phyloP scores from a whole-genome alignment of 2,797 vertebrate species.

The Lepus townsendii region DNA sequence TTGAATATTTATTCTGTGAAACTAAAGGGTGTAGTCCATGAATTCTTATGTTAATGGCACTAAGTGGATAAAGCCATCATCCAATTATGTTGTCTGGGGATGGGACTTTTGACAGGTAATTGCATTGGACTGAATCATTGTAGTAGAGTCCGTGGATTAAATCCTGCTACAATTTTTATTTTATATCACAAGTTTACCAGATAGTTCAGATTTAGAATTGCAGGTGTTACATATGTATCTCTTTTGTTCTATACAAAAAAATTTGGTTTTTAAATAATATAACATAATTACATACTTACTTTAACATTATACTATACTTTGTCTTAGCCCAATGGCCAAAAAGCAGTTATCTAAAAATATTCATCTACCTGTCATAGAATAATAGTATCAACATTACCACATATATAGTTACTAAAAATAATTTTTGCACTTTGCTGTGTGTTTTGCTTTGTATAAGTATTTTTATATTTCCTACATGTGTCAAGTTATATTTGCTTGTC shows the following conservation, averaged over 20 bases:
- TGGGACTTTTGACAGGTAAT: no score
- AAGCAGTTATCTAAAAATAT: neutral
- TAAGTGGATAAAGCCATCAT: no score
- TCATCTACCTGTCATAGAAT: neutral
- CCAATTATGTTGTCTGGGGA: no score
- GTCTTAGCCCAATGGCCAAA: no score
- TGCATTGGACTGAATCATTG: no score
- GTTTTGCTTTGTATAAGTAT: neutral
- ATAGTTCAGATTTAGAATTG: neutral
- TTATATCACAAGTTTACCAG: neutral
- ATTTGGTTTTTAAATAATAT: conserved; percentile 29
- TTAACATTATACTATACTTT: no score
- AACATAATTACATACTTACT: neutral
- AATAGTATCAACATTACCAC: neutral
- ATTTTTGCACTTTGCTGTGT: neutral
- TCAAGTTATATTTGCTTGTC: conserved; percentile 32
- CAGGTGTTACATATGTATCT: neutral
- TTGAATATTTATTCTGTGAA: no score
- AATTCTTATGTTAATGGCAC: no score
- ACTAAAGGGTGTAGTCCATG: no score
- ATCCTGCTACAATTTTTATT: no score
- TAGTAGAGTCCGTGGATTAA: no score
- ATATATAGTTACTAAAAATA: neutral
- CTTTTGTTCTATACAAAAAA: neutral
- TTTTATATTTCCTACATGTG: neutral